Percentiles rank a stretch among this genome's conserved stretches.
These are phyloP conservation scores for Caenorhabditis sp. DNA, from an alignment of 2,888 invertebrate species.

Conservation along the genomic window DNA sequence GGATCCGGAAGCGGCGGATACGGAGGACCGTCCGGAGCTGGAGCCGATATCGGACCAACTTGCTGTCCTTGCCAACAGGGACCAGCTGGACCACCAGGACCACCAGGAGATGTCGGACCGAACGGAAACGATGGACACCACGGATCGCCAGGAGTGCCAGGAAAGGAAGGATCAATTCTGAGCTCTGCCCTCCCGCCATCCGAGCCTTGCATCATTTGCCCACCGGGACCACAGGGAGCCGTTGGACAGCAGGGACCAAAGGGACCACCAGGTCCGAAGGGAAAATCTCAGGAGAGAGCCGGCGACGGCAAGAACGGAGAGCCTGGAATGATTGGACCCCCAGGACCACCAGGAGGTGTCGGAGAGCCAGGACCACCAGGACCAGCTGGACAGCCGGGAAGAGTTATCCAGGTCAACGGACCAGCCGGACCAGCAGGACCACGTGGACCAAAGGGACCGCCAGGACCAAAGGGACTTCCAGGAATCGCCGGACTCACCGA, in stretches of 20 bases:
- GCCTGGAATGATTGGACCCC: slow-evolving; percentile 71
- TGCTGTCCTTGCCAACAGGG: slow-evolving; percentile 75
- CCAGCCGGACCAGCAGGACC: slow-evolving; percentile 75
- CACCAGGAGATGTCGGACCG: slow-evolving; percentile 65
- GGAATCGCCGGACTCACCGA: slow-evolving; percentile 71
- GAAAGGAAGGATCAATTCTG: slow-evolving; percentile 69
- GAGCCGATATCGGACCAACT: slow-evolving; percentile 64
- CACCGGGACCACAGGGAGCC: slow-evolving; percentile 74
- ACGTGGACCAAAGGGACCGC: slow-evolving; percentile 73
- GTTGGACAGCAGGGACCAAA: slow-evolving; percentile 69
- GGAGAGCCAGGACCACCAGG: slow-evolving; percentile 75
- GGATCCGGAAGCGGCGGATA: slow-evolving; percentile 69
- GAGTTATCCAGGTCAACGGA: slow-evolving; percentile 66
- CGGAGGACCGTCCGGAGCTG: slow-evolving; percentile 58
- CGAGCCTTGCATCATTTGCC: slow-evolving; percentile 76
- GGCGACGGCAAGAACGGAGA: slow-evolving; percentile 69
- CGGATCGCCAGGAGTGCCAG: slow-evolving; percentile 73
- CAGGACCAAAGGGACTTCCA: slow-evolving; percentile 75
- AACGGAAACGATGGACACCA: slow-evolving; percentile 70
- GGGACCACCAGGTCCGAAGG: slow-evolving; percentile 76
- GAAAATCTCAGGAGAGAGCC: slow-evolving; percentile 75
- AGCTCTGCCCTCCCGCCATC: slow-evolving; percentile 68
- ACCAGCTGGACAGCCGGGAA: slow-evolving; percentile 74
- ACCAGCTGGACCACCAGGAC: slow-evolving; percentile 70
- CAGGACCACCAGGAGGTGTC: slow-evolving; percentile 72